These are phyloP conservation scores for Tragelaphus scriptus DNA, from an alignment of 2,113 vertebrate genomes.

Conservation along the genomic window DNA sequence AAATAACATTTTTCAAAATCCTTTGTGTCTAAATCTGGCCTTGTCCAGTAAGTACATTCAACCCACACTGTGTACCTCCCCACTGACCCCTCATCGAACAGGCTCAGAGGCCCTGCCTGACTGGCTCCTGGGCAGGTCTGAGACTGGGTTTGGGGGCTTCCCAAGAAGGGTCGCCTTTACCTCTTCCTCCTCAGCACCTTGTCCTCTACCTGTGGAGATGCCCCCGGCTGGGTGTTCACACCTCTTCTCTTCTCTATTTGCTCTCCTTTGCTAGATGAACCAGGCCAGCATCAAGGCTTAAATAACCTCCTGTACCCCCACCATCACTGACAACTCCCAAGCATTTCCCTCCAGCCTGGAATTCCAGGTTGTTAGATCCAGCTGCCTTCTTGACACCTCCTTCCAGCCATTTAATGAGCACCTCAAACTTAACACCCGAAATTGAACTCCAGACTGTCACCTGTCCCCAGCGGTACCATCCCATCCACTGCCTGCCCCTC, in stretches of 20 bases:
- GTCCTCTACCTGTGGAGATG: not conserved
- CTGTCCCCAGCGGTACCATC: not conserved
- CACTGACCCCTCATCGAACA: fast-evolving
- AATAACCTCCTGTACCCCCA: not conserved
- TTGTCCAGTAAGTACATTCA: not conserved
- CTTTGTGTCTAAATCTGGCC: not conserved
- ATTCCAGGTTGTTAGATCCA: not conserved
- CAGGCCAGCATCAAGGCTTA: not conserved
- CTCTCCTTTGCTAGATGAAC: not conserved
- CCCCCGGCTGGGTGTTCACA: too few species aligned
- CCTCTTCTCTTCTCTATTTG: not conserved
- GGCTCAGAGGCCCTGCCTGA: not conserved
- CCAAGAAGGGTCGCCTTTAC: not conserved
- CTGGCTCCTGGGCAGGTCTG: not conserved
- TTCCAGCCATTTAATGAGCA: not conserved
- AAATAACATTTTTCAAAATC: not conserved
- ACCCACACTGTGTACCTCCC: not conserved
- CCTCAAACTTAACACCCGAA: not conserved
- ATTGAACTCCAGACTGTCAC: not conserved
- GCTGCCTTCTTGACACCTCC: not conserved
- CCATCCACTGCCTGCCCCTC: not conserved
- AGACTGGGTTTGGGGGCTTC: not conserved
- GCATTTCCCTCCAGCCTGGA: not conserved
- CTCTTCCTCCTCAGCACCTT: not conserved
- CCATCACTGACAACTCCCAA: not conserved